Percentiles rank a stretch among this genome's conserved stretches.
phyloP scores from a whole-genome alignment of 2,888 invertebrate species.

The Orthonychiurus folsomi region DNA sequence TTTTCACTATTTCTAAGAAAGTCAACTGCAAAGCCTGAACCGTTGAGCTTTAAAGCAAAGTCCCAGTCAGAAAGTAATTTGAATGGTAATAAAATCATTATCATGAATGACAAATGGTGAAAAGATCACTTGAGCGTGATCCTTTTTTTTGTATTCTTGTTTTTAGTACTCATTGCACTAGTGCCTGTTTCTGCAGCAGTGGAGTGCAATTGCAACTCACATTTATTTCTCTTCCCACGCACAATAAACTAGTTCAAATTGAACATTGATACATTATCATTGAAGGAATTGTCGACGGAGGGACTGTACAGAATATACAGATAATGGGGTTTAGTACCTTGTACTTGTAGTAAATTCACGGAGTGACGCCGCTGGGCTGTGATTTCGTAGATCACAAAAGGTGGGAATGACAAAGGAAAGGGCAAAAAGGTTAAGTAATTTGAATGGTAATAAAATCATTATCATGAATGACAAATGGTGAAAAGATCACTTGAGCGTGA shows the following conservation, averaged over 20 bases:
- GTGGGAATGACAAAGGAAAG: neutral
- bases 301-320: too few species aligned
- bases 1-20: too few species aligned
- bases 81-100: neutral
- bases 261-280: neutral
- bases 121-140: neutral
- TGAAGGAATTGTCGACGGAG: neutral
- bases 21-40: too few species aligned
- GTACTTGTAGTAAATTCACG: neutral
- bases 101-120: neutral
- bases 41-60: too few species aligned
- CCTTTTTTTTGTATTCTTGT: neutral
- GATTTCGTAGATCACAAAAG: neutral
- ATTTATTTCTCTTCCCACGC: neutral
- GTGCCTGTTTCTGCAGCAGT: too few species aligned
- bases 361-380: too few species aligned
- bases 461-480: neutral
- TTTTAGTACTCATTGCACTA: neutral
- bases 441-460: neutral
- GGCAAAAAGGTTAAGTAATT: neutral
- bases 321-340: neutral
- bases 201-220: too few species aligned
- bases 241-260: neutral
- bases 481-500: neutral
- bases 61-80: too few species aligned